Percentiles rank a stretch among this genome's conserved stretches.
Evolutionary conservation across 1,140 invertebrate genomes (phyloP).

Genomic region (Sarcophaga peregrina): DNA sequence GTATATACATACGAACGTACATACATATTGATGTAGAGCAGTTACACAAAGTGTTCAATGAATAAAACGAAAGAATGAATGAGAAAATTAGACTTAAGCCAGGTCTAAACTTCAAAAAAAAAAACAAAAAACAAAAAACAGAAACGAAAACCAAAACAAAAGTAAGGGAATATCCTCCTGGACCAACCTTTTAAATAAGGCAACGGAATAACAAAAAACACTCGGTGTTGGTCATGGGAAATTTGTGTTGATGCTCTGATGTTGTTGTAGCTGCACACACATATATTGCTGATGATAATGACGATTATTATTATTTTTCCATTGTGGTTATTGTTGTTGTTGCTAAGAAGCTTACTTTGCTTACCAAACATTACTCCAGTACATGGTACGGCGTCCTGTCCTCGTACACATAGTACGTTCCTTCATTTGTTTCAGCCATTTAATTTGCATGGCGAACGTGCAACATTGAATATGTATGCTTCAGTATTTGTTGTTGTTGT

Average conservation of each 20-base stretch:
- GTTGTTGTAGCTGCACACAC: background rate
- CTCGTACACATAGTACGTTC: background rate
- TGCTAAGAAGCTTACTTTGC: constrained; percentile 6
- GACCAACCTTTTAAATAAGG: background rate
- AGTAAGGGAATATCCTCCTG: background rate
- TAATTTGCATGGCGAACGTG: constrained; percentile 41
- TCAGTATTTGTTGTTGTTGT: background rate
- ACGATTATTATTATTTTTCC: background rate
- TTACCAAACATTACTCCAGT: background rate
- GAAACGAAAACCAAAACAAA: background rate
- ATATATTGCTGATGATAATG: background rate
- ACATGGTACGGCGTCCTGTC: background rate
- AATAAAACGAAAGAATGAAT: background rate
- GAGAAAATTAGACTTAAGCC: constrained; percentile 34
- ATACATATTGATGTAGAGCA: background rate
- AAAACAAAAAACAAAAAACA: too few species aligned
- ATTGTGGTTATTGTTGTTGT: background rate
- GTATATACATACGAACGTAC: background rate
- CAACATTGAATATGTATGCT: background rate
- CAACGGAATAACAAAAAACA: background rate
- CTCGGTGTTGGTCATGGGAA: constrained; percentile 28
- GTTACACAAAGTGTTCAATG: background rate
- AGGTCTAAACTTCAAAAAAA: background rate
- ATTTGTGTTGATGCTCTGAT: too few species aligned
- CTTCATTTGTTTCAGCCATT: constrained; percentile 25